Base-by-base conservation (phyloP, 1,140 invertebrate species). In the Lepidurus apus region DNA sequence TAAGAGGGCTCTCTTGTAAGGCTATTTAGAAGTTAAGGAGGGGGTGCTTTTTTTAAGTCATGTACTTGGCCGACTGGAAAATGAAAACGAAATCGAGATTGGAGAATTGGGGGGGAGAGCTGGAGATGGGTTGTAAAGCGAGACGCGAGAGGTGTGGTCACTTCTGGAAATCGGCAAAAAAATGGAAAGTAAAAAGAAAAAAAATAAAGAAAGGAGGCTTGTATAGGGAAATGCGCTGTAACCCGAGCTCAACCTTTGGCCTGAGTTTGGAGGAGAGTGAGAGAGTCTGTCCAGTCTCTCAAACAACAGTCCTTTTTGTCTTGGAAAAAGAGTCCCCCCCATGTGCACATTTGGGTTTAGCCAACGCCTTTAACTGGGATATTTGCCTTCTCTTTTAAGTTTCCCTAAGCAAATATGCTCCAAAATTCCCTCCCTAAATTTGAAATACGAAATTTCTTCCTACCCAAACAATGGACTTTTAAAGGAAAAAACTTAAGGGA, bases 281-380 rank as follows among this genome's bases (percentile, higher is more conserved):
- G 21, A 65, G 53, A 65, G 53, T 65, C 53, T 65, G 53, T 65
- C 53, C 21, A 65, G 21, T 9, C 53, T 9, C 53, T 65, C 53
- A 13, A 65, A 65, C 53, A 65, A 65, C 53, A 65, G 53, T 21
- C 53, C 53, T 65, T 65, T 65, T 65, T 65, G 53, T 65, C 53
- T 65, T 65, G 7, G 8, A 21, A 21, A 9, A 34, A 34, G 34
- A 34, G 34, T 34, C 34, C 7, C 6, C 6, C 9, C 21, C 17
- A 65, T 65, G 53, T 65, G 53, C 6, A 65, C n/a, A 65, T 65
- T 65, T 4, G 13, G 53, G 13, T 65, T 13, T 11, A 65, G 53
- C 53, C 53, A 65, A 65, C 53, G 53, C 53, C 53, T 65, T 65
- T 9, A 65, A n/a, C 34, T 65, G 17, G 53, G 53, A 65, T 65